A percentile compares a stretch with the other conserved stretches of the same genome.
Conservation (phyloP, 2,797 vertebrate species). For the Tauraco hartlaubi region DNA sequence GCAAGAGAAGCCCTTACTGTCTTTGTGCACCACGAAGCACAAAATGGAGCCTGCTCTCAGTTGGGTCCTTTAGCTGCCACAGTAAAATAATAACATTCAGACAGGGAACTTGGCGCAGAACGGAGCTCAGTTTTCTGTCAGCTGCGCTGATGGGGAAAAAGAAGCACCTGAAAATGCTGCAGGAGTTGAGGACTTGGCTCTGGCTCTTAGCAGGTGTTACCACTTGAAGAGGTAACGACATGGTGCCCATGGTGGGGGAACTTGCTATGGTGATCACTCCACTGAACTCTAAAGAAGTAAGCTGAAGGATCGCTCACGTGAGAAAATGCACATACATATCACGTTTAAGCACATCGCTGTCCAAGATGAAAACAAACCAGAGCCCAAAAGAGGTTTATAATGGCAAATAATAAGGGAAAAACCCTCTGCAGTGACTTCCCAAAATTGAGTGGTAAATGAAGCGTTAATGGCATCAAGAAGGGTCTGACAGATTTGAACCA, state of each 20-base stretch:
- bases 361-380: background rate
- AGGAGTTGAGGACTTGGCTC: background rate
- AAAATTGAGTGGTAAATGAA: background rate
- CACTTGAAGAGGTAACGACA: background rate
- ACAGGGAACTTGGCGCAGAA: background rate
- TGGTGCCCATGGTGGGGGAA: accelerated
- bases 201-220: background rate
- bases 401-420: background rate
- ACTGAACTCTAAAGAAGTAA: background rate
- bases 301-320: background rate
- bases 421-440: background rate
- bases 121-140: background rate
- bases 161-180: background rate
- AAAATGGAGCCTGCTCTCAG: background rate
- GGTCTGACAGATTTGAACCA: background rate
- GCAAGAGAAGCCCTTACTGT: background rate
- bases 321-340: background rate
- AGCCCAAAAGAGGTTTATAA: background rate
- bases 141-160: background rate
- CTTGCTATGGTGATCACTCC: background rate
- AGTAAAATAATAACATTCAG: background rate
- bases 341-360: background rate
- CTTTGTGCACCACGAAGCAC: background rate
- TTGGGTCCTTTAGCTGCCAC: background rate
- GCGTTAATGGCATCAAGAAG: accelerated